phyloP scores from a whole-genome alignment of 2,113 vertebrate genomes.

The Cervus canadensis region DNA sequence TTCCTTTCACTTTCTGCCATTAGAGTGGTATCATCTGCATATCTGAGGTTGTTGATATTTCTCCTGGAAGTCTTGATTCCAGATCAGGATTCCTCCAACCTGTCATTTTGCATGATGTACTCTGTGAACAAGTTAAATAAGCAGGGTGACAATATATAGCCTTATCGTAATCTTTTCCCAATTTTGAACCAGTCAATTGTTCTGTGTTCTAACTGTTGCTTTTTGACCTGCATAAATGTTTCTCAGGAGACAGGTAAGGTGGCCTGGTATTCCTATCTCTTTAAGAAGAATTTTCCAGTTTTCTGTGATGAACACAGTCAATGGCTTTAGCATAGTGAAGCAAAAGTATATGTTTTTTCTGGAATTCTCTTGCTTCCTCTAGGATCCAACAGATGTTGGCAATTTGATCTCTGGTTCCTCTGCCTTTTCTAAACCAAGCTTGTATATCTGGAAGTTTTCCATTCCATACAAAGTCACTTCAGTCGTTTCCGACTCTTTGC shows the following conservation, averaged over 20 bases:
- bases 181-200: neutral
- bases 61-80: neutral
- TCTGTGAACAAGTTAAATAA: neutral
- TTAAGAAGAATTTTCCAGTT: neutral
- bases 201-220: neutral
- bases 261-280: neutral
- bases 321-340: neutral
- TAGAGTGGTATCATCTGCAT: neutral
- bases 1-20: neutral
- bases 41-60: neutral
- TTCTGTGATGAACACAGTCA: neutral
- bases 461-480: neutral
- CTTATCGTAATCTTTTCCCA: neutral
- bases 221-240: neutral
- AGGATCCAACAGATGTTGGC: neutral
- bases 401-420: neutral
- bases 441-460: neutral
- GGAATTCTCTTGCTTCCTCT: neutral
- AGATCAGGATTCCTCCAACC: neutral
- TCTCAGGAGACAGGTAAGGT: neutral
- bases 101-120: neutral
- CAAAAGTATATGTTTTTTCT: neutral
- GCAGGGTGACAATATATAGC: neutral
- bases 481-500: accelerated
- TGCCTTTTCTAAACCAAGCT: neutral